Evolutionary conservation across 2,797 vertebrate species (phyloP).

Genomic region (Gallinago stenura): DNA sequence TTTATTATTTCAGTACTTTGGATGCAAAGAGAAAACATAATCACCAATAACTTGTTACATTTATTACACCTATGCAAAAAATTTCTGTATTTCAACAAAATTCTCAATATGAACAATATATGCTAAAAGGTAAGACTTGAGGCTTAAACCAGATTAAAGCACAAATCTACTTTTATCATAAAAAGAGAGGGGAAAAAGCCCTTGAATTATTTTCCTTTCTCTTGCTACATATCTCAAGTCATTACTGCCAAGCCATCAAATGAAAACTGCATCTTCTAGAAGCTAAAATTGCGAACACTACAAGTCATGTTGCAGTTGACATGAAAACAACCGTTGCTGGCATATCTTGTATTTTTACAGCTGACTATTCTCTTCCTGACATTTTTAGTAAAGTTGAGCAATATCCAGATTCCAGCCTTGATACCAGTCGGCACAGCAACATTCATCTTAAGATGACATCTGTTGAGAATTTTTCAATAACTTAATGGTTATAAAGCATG

Average conservation of each 20-base stretch:
- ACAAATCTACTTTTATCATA: conserved; percentile 50
- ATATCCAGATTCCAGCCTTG: conserved; percentile 87
- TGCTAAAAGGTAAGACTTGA: conserved; percentile 26
- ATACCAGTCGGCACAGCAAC: conserved; percentile 83
- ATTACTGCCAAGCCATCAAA: conserved; percentile 45
- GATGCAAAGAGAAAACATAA: neutral
- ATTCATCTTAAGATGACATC: conserved; percentile 92
- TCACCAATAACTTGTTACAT: neutral
- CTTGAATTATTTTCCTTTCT: conserved; percentile 23
- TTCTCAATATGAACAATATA: neutral
- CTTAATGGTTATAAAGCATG: conserved; percentile 85
- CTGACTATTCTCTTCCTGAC: conserved; percentile 82
- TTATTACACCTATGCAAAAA: neutral
- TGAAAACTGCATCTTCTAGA: conserved; percentile 57
- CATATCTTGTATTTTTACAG: conserved; percentile 84
- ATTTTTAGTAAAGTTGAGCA: conserved; percentile 84
- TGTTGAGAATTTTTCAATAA: conserved; percentile 90
- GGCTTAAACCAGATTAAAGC: conserved; percentile 45
- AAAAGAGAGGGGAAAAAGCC: neutral
- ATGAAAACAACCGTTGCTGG: conserved; percentile 79
- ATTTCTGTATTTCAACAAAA: neutral
- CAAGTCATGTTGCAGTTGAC: conserved; percentile 76
- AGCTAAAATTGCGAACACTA: conserved; percentile 59
- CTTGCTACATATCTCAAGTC: conserved; percentile 16
- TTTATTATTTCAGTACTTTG: neutral